Base-by-base conservation (phyloP, 1,140 invertebrate genomes). In the Medauroidea extradentata region DNA sequence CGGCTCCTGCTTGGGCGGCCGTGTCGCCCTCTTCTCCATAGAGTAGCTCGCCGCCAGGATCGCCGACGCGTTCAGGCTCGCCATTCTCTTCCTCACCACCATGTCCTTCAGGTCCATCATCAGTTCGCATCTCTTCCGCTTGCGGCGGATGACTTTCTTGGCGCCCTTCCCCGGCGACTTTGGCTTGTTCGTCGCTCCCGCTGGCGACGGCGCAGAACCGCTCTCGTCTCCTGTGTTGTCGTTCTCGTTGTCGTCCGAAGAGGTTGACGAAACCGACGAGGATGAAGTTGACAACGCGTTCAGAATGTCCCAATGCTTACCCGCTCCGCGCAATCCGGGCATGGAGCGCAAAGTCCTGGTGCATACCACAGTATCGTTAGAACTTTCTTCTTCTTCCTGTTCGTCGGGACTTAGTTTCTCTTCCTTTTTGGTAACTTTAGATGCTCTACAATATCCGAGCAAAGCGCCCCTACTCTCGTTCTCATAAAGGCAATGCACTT, bases 401-500 rank as follows among this genome's bases (percentile, higher is more conserved):
- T 65, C 63, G 18, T 72, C 65, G 18, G 38, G 57, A 38, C 64
- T 2, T 64, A 29, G 57, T 2, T 19, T 67, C 62, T 7, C 29
- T 11, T 4, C 29, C 29, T 34, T 34, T 11, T 34, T 34, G 5
- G 29, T 34, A 4, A 34, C 29, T 34, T 34, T 34, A 4, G 29
- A 34, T 11, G 29, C 29, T 11, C 65, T 62, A 2, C 78, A 77
- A 42, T 75, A 74, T n/a, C 81, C 80, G 3, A 81, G 81, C 59
- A 88, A 80, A 64, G 85, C 85, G 2, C 85, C 84, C 48, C 86
- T 78, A 41, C 85, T 87, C 73, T 94, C 91, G 70, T 94, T 93
- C 72, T 94, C 92, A 65, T 93, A 94, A 13, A 94, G 78, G 70
- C 91, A 93, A 71, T 94, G 91, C 27, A 94, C 91, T 79, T 94